Base-by-base conservation (phyloP, 2,797 vertebrate genomes). In the Hemitrygon akajei region DNA sequence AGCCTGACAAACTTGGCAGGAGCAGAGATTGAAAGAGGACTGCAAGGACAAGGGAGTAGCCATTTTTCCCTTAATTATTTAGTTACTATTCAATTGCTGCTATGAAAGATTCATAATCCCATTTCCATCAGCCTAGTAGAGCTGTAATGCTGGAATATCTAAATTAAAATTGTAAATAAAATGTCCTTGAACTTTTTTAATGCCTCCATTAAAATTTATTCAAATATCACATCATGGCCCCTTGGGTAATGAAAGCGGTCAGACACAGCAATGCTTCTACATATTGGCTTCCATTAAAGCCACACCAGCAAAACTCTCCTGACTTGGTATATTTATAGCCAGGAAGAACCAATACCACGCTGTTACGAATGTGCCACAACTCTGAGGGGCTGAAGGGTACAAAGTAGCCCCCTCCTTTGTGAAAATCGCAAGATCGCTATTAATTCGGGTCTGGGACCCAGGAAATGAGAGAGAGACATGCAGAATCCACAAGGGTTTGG, bases 151-250 rank as follows among this genome's bases (percentile, higher is more conserved):
- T 89, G 20, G 86, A 89, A 69, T 69, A 69, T 89, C 63, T 4
- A 37, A 89, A 89, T 69, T 89, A 69, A 37, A 66, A 89, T 89
- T 69, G 86, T 89, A 89, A 89, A 89, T 89, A 89, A 69, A 69
- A 69, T 22, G 63, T 89, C 60, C 60, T 69, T 89, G 86, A 89
- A 89, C 86, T 22, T 89, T 89, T 89, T 69, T 69, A 89, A 89
- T 89, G 86, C 34, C 63, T 69, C 86, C n/a, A 89, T 89, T 89
- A 89, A 69, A 22, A 89, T 89, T 69, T 89, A 69, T 37, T 37
- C 34, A 89, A 89, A 89, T 89, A 89, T 89, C 60, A 89, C 34
- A 37, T 69, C 11, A 69, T 89, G 30, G n/a, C 12, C 86, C 60
- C 63, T 2, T 22, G 60, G 63, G 86, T 37, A 69, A 69, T 89